Evolutionary conservation across 1,140 invertebrate species (phyloP).

Genomic region (Drosophila dunni): DNA sequence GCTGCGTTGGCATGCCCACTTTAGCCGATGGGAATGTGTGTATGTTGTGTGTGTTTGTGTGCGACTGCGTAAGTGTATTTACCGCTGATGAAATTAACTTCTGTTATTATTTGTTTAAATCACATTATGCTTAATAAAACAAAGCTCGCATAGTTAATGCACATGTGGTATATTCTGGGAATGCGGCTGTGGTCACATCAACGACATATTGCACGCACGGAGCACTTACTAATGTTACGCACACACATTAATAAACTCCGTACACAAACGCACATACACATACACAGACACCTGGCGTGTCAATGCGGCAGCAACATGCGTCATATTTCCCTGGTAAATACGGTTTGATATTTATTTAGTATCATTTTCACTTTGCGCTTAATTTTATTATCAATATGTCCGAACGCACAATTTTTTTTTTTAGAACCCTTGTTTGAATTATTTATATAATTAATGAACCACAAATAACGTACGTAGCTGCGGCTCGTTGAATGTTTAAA

Average conservation of each 20-base stretch:
- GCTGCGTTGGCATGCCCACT: conserved; percentile 50
- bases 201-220: conserved; percentile 11
- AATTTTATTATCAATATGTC: conserved; percentile 44
- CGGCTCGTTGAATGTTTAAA: conserved; percentile 10
- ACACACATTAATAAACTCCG: not conserved
- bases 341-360: conserved; percentile 51
- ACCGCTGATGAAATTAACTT: conserved; percentile 32
- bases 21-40: conserved; percentile 4
- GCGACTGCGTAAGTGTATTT: not conserved
- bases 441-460: conserved; percentile 23
- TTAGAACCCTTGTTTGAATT: conserved; percentile 24
- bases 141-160: conserved; percentile 1
- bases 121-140: conserved; percentile 18
- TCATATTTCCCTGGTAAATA: conserved; percentile 43
- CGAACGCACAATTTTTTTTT: conserved; percentile 16
- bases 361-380: conserved; percentile 50
- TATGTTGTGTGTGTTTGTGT: conserved; percentile 3
- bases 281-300: conserved; percentile 36
- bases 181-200: not conserved
- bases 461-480: not conserved
- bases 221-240: not conserved
- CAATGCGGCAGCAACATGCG: conserved; percentile 45
- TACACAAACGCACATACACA: conserved; percentile 9
- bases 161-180: conserved; percentile 18
- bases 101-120: conserved; percentile 31